Evolutionary conservation across 1,140 invertebrate genomes (phyloP).

Genomic region (Chironomus striatipennis): DNA sequence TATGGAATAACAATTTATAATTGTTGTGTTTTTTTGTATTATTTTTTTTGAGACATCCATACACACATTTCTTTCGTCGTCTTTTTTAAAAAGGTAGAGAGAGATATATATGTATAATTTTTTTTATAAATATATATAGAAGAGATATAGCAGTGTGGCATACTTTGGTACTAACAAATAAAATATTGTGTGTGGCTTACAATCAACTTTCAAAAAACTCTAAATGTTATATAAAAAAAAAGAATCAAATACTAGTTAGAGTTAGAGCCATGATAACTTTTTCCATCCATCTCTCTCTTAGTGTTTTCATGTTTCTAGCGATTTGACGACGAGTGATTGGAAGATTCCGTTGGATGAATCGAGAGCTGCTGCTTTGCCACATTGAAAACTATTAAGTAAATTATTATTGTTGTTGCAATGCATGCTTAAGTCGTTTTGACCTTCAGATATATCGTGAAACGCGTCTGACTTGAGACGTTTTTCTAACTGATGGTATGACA

Average conservation of each 20-base stretch:
- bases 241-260: not conserved
- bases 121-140: too few relatives aligned
- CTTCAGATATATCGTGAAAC: slow-evolving; percentile 17
- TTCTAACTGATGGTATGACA: slow-evolving; percentile 16
- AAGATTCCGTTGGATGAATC: slow-evolving; percentile 19
- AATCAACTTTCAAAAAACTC: slow-evolving; percentile 3
- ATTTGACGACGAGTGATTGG: not conserved
- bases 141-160: not conserved
- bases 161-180: slow-evolving; percentile 8
- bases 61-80: not conserved
- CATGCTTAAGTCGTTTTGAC: slow-evolving; percentile 10
- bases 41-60: slow-evolving; percentile 1
- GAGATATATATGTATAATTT: not conserved
- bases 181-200: not conserved
- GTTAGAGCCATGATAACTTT: not conserved
- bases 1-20: slow-evolving; percentile 22
- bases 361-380: not conserved
- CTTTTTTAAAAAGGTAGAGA: not conserved
- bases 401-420: slow-evolving; percentile 21
- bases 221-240: slow-evolving; percentile 15
- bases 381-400: slow-evolving; percentile 19
- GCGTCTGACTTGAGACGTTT: slow-evolving; percentile 16
- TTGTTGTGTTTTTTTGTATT: not conserved
- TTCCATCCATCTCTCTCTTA: not conserved
- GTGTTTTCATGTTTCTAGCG: slow-evolving; percentile 10